Percentiles rank a stretch among this genome's conserved stretches.
Evolutionary conservation across 1,140 invertebrate genomes (phyloP).

Genomic region (Trachymyrmex septentrionalis): DNA sequence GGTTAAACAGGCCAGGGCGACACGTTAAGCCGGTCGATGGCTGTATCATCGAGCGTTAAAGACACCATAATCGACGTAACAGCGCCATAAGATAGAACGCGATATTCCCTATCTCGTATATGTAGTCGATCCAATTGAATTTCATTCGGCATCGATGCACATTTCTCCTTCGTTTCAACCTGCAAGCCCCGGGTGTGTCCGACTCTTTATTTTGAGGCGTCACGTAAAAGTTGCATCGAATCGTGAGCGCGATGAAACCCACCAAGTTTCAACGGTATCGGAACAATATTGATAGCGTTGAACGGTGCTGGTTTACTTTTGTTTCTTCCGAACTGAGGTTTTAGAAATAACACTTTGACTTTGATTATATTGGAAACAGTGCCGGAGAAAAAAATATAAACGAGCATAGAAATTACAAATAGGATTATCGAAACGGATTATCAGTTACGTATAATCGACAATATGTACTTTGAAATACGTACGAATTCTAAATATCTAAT

Average conservation of each 20-base stretch:
- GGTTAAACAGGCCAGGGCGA: slow-evolving; percentile 41
- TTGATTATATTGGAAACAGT: neutral
- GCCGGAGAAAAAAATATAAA: neutral
- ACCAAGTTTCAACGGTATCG: slow-evolving; percentile 18
- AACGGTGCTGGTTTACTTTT: neutral
- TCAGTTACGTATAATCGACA: too few species aligned
- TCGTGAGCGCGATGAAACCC: neutral
- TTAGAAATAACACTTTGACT: slow-evolving; percentile 3
- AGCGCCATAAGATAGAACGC: slow-evolving; percentile 37
- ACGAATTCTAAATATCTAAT: too few species aligned
- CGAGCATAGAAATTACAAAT: neutral
- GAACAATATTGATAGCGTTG: slow-evolving; percentile 20
- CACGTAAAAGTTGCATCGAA: slow-evolving; percentile 47
- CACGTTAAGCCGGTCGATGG: slow-evolving; percentile 35
- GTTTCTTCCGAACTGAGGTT: neutral
- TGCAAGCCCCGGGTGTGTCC: neutral
- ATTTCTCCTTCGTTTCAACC: slow-evolving; percentile 22
- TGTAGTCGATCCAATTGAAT: slow-evolving; percentile 51
- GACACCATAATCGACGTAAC: slow-evolving; percentile 43
- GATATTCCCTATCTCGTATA: slow-evolving; percentile 42
- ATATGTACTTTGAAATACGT: neutral
- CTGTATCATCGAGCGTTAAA: slow-evolving; percentile 33
- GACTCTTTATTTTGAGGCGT: slow-evolving; percentile 34
- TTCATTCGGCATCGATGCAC: slow-evolving; percentile 22
- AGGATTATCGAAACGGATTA: too few species aligned